Base-by-base conservation (phyloP, 1,140 invertebrate species). In the Lamellibrachia luymesi region DNA sequence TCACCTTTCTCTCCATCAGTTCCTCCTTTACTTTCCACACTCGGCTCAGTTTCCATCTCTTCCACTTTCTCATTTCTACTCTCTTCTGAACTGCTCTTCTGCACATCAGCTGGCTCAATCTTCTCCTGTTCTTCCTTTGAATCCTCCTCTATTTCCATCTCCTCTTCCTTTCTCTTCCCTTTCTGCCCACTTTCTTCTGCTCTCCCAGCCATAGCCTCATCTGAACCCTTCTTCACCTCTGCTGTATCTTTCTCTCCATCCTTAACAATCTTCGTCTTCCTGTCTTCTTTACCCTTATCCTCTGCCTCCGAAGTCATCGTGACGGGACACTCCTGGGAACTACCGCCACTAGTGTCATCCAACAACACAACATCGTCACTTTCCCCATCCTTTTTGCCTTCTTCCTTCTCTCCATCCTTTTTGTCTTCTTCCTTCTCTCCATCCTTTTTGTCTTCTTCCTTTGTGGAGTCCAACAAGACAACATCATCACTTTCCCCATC, bases 111-210 rank as follows among this genome's bases (percentile, higher is more conserved):
- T 38, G 38, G 38, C 38, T 38, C 38, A 38, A 38, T 38, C 38
- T 38, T 38, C 38, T 38, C 38, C 38, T 38, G 38, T 38, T 38
- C 38, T 38, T 38, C 38, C 38, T 38, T 38, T 38, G 38, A 38
- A 38, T 80, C 64, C 64, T 80, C 17, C 52, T n/a, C 52, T 56
- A 49, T 89, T 50, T 92, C 92, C 25, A 50, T 50, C 2, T 13
- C 80, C 10, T 49, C 92, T 27, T 92, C 92, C 27, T 22, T 80
- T 27, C 64, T 90, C 51, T 92, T 92, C 52, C 51, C 38, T 50
- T 91, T 64, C 92, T 90, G 51, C 25, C n/a, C n/a, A 49, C 27
- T 50, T n/a, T 51, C 80, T 7, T 38, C 92, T 2, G 51, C n/a
- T 6, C 89, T 90, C 8, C 22, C 27, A 90, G 4, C 1, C 6